Evolutionary conservation across 2,888 invertebrate genomes (phyloP).

Genomic region (Coelopa pilipes): DNA sequence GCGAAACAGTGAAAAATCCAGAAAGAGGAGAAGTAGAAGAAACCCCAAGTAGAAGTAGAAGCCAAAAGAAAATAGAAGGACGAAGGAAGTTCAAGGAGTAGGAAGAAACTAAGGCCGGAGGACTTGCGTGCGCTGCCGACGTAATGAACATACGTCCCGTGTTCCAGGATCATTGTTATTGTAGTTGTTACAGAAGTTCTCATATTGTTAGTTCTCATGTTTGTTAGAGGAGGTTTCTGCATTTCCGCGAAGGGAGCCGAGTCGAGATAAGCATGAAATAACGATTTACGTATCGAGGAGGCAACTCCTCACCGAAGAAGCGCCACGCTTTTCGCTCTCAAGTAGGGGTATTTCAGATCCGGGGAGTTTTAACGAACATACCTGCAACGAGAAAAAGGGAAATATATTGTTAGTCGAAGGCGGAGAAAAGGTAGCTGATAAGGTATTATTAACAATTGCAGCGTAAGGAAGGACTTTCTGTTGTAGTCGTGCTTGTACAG

Average conservation of each 20-base stretch:
- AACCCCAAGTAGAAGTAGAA: background rate
- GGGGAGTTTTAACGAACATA: constrained; percentile 16
- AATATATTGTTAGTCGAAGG: background rate
- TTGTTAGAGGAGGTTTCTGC: background rate
- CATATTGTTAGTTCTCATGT: background rate
- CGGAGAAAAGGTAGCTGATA: background rate
- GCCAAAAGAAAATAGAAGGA: background rate
- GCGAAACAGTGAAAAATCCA: too few relatives aligned
- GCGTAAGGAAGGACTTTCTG: too few relatives aligned
- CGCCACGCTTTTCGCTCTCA: background rate
- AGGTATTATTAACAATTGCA: background rate
- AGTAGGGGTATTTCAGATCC: background rate
- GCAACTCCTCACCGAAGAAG: background rate
- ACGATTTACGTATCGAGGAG: constrained; percentile 28
- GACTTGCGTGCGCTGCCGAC: constrained; percentile 26
- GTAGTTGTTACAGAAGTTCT: background rate
- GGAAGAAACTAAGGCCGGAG: background rate
- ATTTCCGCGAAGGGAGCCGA: background rate
- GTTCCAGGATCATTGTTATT: background rate
- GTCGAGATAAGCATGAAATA: constrained; percentile 32
- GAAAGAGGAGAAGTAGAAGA: too few relatives aligned
- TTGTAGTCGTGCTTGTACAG: too few relatives aligned
- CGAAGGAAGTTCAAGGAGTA: too few relatives aligned
- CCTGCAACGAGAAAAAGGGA: constrained; percentile 27
- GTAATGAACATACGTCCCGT: constrained; percentile 26